phyloP scores from a whole-genome alignment of 2,113 vertebrate genomes.

The Scomber japonicus region DNA sequence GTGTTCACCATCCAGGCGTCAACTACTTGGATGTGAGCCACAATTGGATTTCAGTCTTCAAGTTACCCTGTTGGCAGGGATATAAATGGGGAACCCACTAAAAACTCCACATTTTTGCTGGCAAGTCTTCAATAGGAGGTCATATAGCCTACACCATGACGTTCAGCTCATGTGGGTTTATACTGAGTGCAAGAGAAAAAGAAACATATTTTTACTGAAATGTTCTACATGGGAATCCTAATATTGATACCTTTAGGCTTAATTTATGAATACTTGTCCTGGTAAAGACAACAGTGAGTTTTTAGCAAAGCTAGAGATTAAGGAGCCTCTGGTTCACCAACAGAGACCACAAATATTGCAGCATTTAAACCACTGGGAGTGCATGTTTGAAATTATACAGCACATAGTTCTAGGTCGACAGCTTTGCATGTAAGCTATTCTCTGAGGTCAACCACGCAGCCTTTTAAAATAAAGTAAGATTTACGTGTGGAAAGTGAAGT shows the following conservation, averaged over 20 bases:
- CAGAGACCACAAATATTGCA: conserved; percentile 48
- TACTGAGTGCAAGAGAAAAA: neutral
- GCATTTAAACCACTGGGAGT: conserved; percentile 51
- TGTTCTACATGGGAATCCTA: too few relatives aligned
- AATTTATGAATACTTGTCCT: neutral
- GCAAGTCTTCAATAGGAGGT: conserved; percentile 7
- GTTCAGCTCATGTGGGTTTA: neutral
- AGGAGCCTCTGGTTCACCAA: conserved; percentile 40
- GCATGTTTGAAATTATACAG: conserved; percentile 51
- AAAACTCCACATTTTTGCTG: neutral
- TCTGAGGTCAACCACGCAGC: conserved; percentile 35
- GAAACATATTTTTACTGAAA: conserved; percentile 3
- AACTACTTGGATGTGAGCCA: conserved; percentile 52
- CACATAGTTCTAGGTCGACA: conserved; percentile 14
- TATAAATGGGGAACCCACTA: conserved; percentile 18
- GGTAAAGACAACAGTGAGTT: conserved; percentile 11
- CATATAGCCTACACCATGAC: neutral
- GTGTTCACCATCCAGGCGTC: conserved; percentile 58
- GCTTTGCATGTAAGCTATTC: neutral
- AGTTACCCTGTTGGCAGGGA: conserved; percentile 7
- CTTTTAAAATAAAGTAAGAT: conserved; percentile 33
- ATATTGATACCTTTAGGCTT: conserved; percentile 5
- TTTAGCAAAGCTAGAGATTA: conserved; percentile 5
- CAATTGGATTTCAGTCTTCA: conserved; percentile 38
- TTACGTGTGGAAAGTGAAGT: conserved; percentile 14